phyloP scores from a whole-genome alignment of 1,140 invertebrate genomes.

The Aphelinus atriplicis region DNA sequence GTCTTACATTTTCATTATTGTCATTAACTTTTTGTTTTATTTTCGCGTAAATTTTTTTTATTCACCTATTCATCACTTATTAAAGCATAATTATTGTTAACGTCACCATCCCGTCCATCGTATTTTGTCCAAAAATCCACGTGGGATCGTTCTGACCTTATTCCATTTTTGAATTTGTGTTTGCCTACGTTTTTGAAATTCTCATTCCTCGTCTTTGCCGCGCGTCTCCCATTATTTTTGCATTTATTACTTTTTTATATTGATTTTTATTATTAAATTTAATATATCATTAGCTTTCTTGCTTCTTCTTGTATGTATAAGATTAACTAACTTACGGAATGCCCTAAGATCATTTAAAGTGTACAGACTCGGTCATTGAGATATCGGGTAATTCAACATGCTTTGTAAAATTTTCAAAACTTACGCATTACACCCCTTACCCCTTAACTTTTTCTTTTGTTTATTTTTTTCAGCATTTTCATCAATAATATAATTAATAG shows the following conservation, averaged over 20 bases:
- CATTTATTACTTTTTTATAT: conserved; percentile 18
- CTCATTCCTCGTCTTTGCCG: conserved; percentile 34
- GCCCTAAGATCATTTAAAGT: conserved; percentile 54
- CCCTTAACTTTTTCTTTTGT: conserved; percentile 34
- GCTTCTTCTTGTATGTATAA: conserved; percentile 41
- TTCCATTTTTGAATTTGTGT: conserved; percentile 15
- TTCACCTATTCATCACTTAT: conserved; percentile 34
- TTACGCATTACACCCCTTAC: conserved; percentile 47
- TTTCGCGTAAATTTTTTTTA: conserved; percentile 22
- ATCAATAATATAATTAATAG: conserved; percentile 46
- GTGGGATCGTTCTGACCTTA: conserved; percentile 22
- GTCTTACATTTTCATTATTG: conserved; percentile 41
- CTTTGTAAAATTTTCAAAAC: conserved; percentile 59
- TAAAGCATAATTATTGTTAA: conserved; percentile 40
- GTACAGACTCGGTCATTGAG: conserved; percentile 50
- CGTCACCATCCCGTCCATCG: conserved; percentile 25
- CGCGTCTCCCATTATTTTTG: conserved; percentile 5
- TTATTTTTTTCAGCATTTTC: conserved; percentile 20
- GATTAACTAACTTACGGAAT: conserved; percentile 52
- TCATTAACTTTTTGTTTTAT: conserved; percentile 38
- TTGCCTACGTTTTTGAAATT: conserved; percentile 35
- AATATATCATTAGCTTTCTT: conserved; percentile 39
- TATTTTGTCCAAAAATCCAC: conserved; percentile 23
- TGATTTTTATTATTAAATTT: conserved; percentile 31
- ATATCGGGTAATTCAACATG: conserved; percentile 50